These are phyloP conservation scores for Xanthia icteritia DNA, from an alignment of 2,888 invertebrate genomes.

Conservation along the genomic window DNA sequence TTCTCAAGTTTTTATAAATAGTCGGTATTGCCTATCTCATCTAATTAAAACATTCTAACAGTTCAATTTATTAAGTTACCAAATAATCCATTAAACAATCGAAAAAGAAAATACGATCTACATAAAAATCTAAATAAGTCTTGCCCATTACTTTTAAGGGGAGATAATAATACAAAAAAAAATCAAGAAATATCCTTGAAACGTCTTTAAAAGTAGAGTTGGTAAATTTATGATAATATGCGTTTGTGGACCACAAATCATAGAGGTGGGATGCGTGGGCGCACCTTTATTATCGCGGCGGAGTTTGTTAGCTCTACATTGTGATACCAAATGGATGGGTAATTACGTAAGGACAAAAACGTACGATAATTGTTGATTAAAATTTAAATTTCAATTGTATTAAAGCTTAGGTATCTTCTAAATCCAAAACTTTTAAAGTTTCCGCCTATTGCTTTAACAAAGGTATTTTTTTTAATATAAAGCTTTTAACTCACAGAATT, in stretches of 20 bases:
- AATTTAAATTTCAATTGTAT: conserved; percentile 27
- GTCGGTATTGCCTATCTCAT: background rate
- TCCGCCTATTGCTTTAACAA: background rate
- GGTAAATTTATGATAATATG: conserved; percentile 81
- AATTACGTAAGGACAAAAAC: conserved; percentile 61
- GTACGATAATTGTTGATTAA: conserved; percentile 39
- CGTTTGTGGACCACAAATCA: conserved; percentile 68
- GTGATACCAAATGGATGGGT: conserved; percentile 61
- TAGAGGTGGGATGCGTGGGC: conserved; percentile 71
- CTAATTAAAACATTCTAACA: conserved; percentile 4
- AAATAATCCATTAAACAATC: conserved; percentile 42
- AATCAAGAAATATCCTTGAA: conserved; percentile 70
- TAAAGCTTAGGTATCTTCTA: background rate
- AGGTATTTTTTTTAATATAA: background rate
- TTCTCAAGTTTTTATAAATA: background rate
- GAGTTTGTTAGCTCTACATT: conserved; percentile 70
- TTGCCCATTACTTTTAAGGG: conserved; percentile 40
- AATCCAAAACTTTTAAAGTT: background rate
- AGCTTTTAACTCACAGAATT: background rate
- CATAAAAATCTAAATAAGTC: conserved; percentile 63
- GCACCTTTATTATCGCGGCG: conserved; percentile 69
- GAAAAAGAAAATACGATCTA: conserved; percentile 53
- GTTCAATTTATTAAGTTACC: conserved; percentile 26
- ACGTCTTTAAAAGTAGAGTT: conserved; percentile 73
- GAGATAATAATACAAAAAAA: conserved; percentile 61